Base-by-base conservation (phyloP, 1,140 invertebrate species). In the Plectrocnemia conspersa region DNA sequence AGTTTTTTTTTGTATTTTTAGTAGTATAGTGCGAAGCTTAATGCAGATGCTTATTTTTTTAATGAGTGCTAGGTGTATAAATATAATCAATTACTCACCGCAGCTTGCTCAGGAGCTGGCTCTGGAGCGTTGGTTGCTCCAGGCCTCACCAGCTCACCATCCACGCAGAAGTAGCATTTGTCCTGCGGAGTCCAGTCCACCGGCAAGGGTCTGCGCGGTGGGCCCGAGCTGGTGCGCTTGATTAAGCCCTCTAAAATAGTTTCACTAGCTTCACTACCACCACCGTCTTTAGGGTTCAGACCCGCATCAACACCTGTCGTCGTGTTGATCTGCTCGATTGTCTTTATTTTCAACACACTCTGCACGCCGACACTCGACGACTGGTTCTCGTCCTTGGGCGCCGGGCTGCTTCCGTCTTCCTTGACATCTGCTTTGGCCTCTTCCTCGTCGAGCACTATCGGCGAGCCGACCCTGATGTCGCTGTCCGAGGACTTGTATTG, bases 111-210 rank as follows among this genome's bases (percentile, higher is more conserved):
- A 6, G 54, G 22, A 13, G 54, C 42, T 9, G 58, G 22, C 11
- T 56, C 54, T 4, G 25, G 41, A 2, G 50, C 35, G 11, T 44
- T 46, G 53, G 56, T 52, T 49, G 49, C 44, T 44, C 52, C 45
- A 50, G 62, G 59, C 58, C 63, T 65, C 50, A 62, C 55, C 66
- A 85, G 77, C 70, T 86, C 86, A 68, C 84, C 85, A 79, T 89
- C 84, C 68, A 85, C 81, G 77, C 89, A 93, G 74, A 91, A 91
- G 78, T 86, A 85, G 74, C 89, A 91, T 74, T 87, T 88, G 69
- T 87, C 84, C 65, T 86, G 77, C 61, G 89, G 88, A 70, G 83
- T 84, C 88, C 88, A 93, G 71, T 91, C 89, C 68, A 82, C 77
- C 16, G 83, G 82, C 62, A 70, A 70, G 56, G 64, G 56, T 35